Base-by-base conservation (phyloP, 2,888 invertebrate species). In the Nebria brevicollis region DNA sequence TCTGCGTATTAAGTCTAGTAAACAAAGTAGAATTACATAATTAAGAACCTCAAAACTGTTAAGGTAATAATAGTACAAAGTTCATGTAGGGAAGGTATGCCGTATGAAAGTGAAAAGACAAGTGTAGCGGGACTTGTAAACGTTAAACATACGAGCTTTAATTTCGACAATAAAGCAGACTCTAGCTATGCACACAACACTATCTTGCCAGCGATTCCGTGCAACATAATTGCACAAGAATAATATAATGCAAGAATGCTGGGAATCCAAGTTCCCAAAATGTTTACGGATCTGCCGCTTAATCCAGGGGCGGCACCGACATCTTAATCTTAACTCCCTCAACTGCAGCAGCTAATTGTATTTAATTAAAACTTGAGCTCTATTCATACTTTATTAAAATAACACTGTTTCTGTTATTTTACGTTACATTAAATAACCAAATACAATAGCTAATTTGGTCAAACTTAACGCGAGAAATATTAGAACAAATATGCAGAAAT, bases 181-280 rank as follows among this genome's bases (percentile, higher is more conserved):
- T 66, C 54, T 75, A 73, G 85, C 85, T 85, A 86, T 85, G 85
- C 84, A 84, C 84, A 83, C 75, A 64, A 15, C 42, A 77, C 54
- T 54, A 34, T 34, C 34, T 34, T 34, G 41, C 66, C 65, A 76
- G n/a, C 34, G 66, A 65, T 11, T n/a, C 20, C 11, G 73, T 73
- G 87, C 87, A 87, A 86, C 86, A 87, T 86, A 87, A 87, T 87
- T 87, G 86, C 86, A 86, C 87, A 87, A 87, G 86, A 87, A 86
- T 86, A 87, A 87, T 86, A 86, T 86, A 86, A 86, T 86, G 86
- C 84, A 82, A 85, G 86, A 87, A 87, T 87, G 85, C 83, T 84
- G 85, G 85, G 85, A 85, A 86, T 86, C 86, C 85, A 70, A 70
- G 70, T 70, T 70, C 26, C 73, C 42, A 73, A 54, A 54, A 54